Base-by-base conservation (phyloP, 2,797 vertebrate species). In the Cheirogaleus major region DNA sequence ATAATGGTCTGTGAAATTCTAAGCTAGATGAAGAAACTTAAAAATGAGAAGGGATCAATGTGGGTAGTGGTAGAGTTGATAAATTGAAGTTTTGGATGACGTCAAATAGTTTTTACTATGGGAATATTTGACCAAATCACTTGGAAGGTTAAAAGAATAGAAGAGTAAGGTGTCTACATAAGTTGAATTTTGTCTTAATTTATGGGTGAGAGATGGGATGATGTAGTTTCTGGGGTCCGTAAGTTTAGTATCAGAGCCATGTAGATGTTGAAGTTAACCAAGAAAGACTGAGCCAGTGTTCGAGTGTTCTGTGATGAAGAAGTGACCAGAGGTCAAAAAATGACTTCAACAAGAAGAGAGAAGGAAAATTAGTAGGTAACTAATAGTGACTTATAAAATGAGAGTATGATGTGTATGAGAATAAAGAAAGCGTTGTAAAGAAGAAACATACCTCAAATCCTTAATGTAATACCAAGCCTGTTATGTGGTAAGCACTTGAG, bases 21-120 rank as follows among this genome's bases (percentile, higher is more conserved):
- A 63, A 91, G 18, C 45, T 87, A 91, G 45, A 57, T 91, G 69
- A 78, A 94, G 89, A 67, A 92, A 82, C 75, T 75, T 76, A 86
- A 55, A 55, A 91, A 57, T 76, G 32, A 88, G 57, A 88, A 88
- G 15, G 10, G 23, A 43, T 81, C 65, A 50, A 1, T 78, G 11
- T 63, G 23, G 25, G 2, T 96, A 86, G 35, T 75, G 32, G 35
- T 69, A 30, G 52, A 83, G 13, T 86, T 81, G 32, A 67, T 38
- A 67, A 43, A 4, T 20, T 86, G 48, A 65, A 13, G 17, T 79
- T 88, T 88, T 72, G 70, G 27, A 41, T 95, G 70, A 91, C 50
- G 11, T 69, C n/a, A 63, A 63, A 78, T 86, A 78, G n/a, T 93
- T 92, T 78, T 95, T 93, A 61, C n/a, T 13, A 13, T 82, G 27